Evolutionary conservation across 1,140 invertebrate genomes (phyloP).

Genomic region (Heliconius himera): DNA sequence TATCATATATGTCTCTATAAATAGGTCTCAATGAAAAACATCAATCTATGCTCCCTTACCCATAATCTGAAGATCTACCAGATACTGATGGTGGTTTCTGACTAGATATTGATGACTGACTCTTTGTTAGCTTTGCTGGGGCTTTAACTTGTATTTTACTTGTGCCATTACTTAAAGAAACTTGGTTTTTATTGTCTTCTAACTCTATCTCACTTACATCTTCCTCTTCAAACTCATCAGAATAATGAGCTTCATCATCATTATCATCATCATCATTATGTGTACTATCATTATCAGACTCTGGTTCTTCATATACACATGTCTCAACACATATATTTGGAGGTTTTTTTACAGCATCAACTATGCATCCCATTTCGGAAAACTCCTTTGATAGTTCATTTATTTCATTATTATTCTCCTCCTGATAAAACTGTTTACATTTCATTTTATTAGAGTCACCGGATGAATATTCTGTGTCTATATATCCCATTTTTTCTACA

Average conservation of each 20-base stretch:
- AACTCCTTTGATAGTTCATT: slow-evolving; percentile 74
- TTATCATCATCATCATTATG: slow-evolving; percentile 41
- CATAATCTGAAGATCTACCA: slow-evolving; percentile 61
- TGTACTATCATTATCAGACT: slow-evolving; percentile 46
- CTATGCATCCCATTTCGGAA: slow-evolving; percentile 76
- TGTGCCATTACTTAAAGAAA: slow-evolving; percentile 36
- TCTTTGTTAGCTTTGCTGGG: slow-evolving; percentile 62
- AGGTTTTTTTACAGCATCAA: slow-evolving; percentile 66
- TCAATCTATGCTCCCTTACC: slow-evolving; percentile 47
- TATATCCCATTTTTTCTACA: slow-evolving; percentile 53
- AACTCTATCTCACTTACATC: slow-evolving; percentile 57
- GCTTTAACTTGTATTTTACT: slow-evolving; percentile 46
- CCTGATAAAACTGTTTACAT: slow-evolving; percentile 64
- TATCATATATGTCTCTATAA: too few relatives aligned
- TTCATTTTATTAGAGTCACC: slow-evolving; percentile 68
- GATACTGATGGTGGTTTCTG: slow-evolving; percentile 58
- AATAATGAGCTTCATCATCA: slow-evolving; percentile 66
- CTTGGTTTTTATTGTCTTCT: slow-evolving; percentile 43
- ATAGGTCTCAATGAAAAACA: too few relatives aligned
- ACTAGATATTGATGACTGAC: slow-evolving; percentile 61
- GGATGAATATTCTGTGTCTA: slow-evolving; percentile 60
- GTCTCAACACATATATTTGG: slow-evolving; percentile 71
- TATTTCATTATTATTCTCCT: slow-evolving; percentile 79
- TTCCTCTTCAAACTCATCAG: slow-evolving; percentile 79
- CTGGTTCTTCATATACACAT: slow-evolving; percentile 65